Base-by-base conservation (phyloP, 2,888 invertebrate species). In the Stenodema calcarata region DNA sequence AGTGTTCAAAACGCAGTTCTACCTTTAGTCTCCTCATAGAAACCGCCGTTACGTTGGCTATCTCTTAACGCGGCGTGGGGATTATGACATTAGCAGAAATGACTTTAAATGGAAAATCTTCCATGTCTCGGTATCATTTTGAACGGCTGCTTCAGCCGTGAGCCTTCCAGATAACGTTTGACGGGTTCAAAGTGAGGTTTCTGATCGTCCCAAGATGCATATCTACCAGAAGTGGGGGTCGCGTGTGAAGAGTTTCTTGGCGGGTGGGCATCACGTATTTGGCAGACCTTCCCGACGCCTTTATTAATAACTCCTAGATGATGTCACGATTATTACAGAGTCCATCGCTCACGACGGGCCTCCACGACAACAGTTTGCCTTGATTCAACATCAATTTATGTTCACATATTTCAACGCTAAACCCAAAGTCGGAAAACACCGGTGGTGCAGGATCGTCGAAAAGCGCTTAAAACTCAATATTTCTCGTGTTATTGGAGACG, bases 221-320 rank as follows among this genome's bases (percentile, higher is more conserved):
- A 76, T 76, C 30, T 12, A 7, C n/a, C 14, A 76, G 30, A 76
- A 35, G 35, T 35, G 35, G 4, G 2, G 76, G 35, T 76, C 41
- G 76, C 76, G 76, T 76, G 76, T 35, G 76, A 18, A n/a, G n/a
- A 76, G 41, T 4, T 41, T 76, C 76, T 27, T 76, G 76, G 54
- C 76, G 0, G 35, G 35, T 41, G 76, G 76, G 27, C 76, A 76
- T 76, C 76, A 35, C 41, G 76, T 35, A 76, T 30, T 76, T 76
- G 76, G 76, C 76, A 76, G 76, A 76, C 27, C 30, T 76, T 27
- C 41, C 41, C 30, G 76, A 76, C 76, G 76, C 7, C 76, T 76
- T 76, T 76, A 76, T 76, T 76, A 76, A 76, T 76, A 76, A 76
- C 76, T 27, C 12, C 35, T 35, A 76, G 76, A 76, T 76, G 76